Conservation (phyloP, 1,140 invertebrate genomes). For the Antheraea pernyi region DNA sequence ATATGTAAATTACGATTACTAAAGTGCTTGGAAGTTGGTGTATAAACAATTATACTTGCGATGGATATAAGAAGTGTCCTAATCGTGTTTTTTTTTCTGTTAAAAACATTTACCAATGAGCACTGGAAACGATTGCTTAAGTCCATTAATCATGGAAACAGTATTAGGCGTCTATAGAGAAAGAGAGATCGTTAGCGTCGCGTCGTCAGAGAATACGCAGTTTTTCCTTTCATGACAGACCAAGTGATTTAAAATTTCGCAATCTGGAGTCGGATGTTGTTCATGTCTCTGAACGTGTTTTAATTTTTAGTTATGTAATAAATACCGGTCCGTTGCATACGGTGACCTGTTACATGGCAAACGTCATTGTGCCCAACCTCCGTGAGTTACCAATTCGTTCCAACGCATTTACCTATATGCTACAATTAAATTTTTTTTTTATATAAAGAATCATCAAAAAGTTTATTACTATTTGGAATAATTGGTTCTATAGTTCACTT, state of each 20-base stretch:
- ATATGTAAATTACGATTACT: neutral
- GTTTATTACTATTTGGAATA: too few species aligned
- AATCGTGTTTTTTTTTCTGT: neutral
- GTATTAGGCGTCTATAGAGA: neutral
- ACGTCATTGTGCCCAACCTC: neutral
- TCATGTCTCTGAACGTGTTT: constrained; percentile 2
- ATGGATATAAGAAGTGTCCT: neutral
- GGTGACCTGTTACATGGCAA: constrained; percentile 18
- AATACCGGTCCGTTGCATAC: constrained; percentile 31
- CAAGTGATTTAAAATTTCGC: neutral
- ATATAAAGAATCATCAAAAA: too few species aligned
- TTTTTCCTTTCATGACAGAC: neutral
- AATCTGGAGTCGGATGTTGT: neutral
- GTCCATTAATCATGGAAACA: neutral
- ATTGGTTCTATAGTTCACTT: too few species aligned
- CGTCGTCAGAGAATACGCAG: neutral
- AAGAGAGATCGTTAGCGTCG: constrained; percentile 2
- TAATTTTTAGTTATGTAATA: constrained; percentile 19
- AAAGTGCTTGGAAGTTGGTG: neutral
- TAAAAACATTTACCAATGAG: neutral
- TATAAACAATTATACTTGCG: neutral
- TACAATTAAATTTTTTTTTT: neutral
- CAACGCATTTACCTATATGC: neutral
- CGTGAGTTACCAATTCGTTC: neutral
- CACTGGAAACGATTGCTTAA: neutral